Percentiles rank a stretch among this genome's conserved stretches.
phyloP scores from a whole-genome alignment of 2,113 vertebrate species.

The Stigmatopora argus region DNA sequence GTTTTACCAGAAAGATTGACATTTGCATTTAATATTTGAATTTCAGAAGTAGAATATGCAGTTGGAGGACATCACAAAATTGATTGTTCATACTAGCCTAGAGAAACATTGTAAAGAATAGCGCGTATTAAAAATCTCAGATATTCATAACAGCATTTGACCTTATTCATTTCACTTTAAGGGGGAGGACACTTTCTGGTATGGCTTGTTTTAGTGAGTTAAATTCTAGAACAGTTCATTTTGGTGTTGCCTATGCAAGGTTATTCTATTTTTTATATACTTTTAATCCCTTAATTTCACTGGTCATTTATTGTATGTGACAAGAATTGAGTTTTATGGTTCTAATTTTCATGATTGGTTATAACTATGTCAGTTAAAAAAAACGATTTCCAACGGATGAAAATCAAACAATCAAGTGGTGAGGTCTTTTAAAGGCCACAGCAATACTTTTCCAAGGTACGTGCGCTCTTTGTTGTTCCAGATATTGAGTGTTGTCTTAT shows the following conservation, averaged over 20 bases:
- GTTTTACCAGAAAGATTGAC: neutral
- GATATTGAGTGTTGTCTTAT: slow-evolving; percentile 12
- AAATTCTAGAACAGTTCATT: neutral
- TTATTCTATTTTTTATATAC: neutral
- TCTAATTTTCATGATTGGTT: neutral
- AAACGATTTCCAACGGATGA: neutral
- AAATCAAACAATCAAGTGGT: neutral
- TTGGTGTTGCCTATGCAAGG: neutral
- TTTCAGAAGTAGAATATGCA: neutral
- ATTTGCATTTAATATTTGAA: neutral
- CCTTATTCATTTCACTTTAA: neutral
- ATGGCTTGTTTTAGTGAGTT: neutral
- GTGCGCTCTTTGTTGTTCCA: neutral
- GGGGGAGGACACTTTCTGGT: neutral
- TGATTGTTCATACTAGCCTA: neutral
- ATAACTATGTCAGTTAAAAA: neutral
- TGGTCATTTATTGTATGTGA: neutral
- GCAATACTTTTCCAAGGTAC: neutral
- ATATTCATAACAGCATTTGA: neutral
- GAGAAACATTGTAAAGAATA: neutral
- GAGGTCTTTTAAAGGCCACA: neutral
- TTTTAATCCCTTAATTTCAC: neutral
- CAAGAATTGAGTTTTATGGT: neutral
- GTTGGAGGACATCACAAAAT: neutral
- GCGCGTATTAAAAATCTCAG: neutral